phyloP scores from a whole-genome alignment of 1,140 invertebrate genomes.

The Venustaconcha ellipsiformis region DNA sequence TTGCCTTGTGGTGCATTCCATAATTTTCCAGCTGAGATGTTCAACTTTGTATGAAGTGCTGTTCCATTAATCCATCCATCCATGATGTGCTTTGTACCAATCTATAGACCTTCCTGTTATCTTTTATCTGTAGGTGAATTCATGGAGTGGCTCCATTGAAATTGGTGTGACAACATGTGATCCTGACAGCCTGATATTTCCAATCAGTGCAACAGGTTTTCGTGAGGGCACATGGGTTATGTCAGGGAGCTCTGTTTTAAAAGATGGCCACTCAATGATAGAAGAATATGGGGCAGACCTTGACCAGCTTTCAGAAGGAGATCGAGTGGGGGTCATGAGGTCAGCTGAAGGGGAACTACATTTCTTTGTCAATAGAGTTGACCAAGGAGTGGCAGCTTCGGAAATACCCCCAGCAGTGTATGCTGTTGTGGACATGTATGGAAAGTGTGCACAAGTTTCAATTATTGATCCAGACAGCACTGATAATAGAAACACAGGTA shows the following conservation, averaged over 20 bases:
- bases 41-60: too few relatives aligned
- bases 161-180: slow-evolving; percentile 90
- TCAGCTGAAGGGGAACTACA: slow-evolving; percentile 80
- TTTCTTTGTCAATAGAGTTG: slow-evolving; percentile 90
- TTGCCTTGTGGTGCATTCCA: too few relatives aligned
- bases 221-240: slow-evolving; percentile 90
- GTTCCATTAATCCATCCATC: too few relatives aligned
- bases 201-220: slow-evolving; percentile 86
- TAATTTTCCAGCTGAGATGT: too few relatives aligned
- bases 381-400: slow-evolving; percentile 86
- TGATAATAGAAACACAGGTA: slow-evolving; percentile 29
- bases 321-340: slow-evolving; percentile 72
- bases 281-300: slow-evolving; percentile 85
- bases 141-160: slow-evolving; percentile 92
- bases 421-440: slow-evolving; percentile 92
- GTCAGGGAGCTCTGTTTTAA: slow-evolving; percentile 86
- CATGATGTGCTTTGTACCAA: too few relatives aligned
- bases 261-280: slow-evolving; percentile 83
- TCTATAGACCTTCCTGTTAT: slow-evolving; percentile 1
- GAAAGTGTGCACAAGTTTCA: slow-evolving; percentile 90
- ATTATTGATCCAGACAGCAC: slow-evolving; percentile 58
- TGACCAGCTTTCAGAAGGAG: slow-evolving; percentile 86
- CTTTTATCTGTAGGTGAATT: slow-evolving; percentile 59
- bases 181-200: slow-evolving; percentile 83
- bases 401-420: slow-evolving; percentile 83